These are phyloP conservation scores for Cardiocondyla obscurior DNA, from an alignment of 1,140 invertebrate genomes.

Conservation along the genomic window DNA sequence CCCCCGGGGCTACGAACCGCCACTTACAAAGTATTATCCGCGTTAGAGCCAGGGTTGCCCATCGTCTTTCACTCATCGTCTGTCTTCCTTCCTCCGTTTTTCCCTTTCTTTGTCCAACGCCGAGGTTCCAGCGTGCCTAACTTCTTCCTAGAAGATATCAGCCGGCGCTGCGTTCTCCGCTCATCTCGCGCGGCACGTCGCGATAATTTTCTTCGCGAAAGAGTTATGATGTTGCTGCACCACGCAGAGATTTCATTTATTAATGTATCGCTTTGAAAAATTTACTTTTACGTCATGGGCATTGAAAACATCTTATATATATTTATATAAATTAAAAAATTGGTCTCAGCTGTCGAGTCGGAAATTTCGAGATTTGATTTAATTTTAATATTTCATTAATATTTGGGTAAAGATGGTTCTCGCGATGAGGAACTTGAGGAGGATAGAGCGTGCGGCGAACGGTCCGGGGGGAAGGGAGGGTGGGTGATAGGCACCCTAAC, in stretches of 20 bases:
- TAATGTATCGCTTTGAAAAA: neutral
- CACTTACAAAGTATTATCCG: slow-evolving; percentile 58
- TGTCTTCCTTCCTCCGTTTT: neutral
- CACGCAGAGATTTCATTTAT: slow-evolving; percentile 27
- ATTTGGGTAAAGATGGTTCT: no score
- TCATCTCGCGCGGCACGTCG: slow-evolving; percentile 42
- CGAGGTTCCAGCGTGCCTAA: slow-evolving; percentile 49
- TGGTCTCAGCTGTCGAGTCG: no score
- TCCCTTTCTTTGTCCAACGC: neutral
- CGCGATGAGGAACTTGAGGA: no score
- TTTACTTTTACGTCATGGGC: neutral
- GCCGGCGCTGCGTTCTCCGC: slow-evolving; percentile 35
- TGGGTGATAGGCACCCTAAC: no score
- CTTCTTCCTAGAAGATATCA: slow-evolving; percentile 57
- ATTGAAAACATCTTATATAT: neutral
- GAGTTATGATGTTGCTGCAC: slow-evolving; percentile 24
- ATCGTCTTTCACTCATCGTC: slow-evolving; percentile 38
- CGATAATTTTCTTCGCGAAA: slow-evolving; percentile 42
- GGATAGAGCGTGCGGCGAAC: no score
- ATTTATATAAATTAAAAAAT: no score
- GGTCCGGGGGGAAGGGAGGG: no score
- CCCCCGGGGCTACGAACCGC: slow-evolving; percentile 42
- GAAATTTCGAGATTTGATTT: neutral
- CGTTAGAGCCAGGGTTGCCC: slow-evolving; percentile 40
- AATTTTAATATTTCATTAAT: no score